Evolutionary conservation across 2,888 invertebrate species (phyloP).

Genomic region (Nomada ferruginata): DNA sequence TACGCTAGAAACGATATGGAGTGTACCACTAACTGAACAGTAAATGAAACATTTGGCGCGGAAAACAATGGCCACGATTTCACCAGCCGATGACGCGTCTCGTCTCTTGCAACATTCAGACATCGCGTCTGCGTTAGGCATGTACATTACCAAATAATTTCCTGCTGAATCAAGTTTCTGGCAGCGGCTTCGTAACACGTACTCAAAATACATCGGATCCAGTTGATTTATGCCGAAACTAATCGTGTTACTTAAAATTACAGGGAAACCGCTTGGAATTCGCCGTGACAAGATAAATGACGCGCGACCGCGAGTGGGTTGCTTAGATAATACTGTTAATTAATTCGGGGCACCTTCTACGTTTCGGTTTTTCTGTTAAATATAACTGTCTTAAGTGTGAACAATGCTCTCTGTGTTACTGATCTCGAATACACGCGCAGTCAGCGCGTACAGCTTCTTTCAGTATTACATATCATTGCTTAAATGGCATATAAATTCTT

Average conservation of each 20-base stretch:
- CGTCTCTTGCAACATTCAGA: constrained; percentile 24
- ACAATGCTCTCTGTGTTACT: neutral
- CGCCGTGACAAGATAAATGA: constrained; percentile 35
- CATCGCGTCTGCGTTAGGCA: constrained; percentile 22
- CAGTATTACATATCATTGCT: too few relatives aligned
- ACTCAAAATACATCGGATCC: constrained; percentile 53
- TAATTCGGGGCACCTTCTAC: constrained; percentile 2
- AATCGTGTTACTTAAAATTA: constrained; percentile 47
- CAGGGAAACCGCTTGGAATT: constrained; percentile 24
- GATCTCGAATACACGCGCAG: neutral
- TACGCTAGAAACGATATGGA: neutral
- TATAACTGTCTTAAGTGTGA: constrained; percentile 20
- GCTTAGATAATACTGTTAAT: constrained; percentile 37
- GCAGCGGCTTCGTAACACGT: constrained; percentile 30
- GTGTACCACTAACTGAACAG: neutral
- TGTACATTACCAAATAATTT: constrained; percentile 30
- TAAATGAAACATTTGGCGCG: constrained; percentile 17
- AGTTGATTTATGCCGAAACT: constrained; percentile 49
- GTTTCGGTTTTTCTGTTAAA: constrained; percentile 21
- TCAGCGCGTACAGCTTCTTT: neutral
- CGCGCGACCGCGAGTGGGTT: constrained; percentile 10
- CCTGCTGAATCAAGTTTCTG: constrained; percentile 46
- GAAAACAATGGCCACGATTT: constrained; percentile 32
- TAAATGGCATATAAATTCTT: too few relatives aligned
- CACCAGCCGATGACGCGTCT: neutral